Evolutionary conservation across 2,888 invertebrate species (phyloP), one percentile per base, ranked within the genome.

Genomic region (Entomobrya multifasciata): DNA sequence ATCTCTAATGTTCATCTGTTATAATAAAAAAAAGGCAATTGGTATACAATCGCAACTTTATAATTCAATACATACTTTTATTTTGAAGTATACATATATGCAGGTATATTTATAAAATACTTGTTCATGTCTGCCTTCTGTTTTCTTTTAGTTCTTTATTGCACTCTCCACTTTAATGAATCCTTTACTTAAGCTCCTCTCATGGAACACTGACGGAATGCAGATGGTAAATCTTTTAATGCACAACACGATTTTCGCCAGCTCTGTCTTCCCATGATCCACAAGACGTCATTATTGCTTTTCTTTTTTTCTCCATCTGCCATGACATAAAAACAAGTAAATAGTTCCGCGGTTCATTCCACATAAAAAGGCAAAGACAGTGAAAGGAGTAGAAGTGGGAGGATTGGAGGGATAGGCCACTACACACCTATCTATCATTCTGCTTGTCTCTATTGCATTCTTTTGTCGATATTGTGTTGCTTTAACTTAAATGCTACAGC

Each of bases 171-270:
- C 65, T 86, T 86, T 86, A 76, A 76, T 86, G 86, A 80, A 86
- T 72, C 85, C 85, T 79, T 85, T 79, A 55, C 25, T 70, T 85
- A 72, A 78, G 78, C 72, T 79, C 22, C 55, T n/a, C 57, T 27
- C 44, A 20, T 8, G 36, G 30, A 47, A 77, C 76, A 20, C 44
- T 30, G 44, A 20, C 15, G 30, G 86, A 86, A 80, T 86, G 55
- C 76, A 79, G 67, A 84, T 84, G 65, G 60, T 22, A 49, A 62
- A 80, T 77, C 67, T 67, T 76, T 77, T 77, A 86, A 86, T 86
- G 86, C 86, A 86, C 76, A 81, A 81, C 81, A 80, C 86, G 86
- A 86, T 77, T 81, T 70, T 15, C 57, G 27, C 62, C 77, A 47
- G 83, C 70, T 86, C 81, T 86, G 74, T 80, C 80, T 86, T 77